Evolutionary conservation across 2,113 vertebrate species (phyloP).

Genomic region (Columba livia): DNA sequence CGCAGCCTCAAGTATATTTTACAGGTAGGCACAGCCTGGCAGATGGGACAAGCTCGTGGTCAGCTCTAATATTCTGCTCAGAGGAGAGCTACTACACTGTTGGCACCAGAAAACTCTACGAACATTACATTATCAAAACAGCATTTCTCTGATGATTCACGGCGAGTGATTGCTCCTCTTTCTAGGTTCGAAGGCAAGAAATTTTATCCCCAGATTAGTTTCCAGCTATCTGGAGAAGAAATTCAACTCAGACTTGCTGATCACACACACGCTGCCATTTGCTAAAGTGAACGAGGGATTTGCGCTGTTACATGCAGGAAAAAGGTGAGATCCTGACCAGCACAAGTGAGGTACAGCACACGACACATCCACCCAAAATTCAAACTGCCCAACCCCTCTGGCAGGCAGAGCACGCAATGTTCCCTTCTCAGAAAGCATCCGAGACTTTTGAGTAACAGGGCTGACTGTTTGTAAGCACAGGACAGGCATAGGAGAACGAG

Average conservation of each 20-base stretch:
- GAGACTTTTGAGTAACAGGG: too few relatives aligned
- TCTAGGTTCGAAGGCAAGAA: conserved; percentile 62
- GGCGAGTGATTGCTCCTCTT: not conserved
- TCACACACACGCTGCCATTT: conserved; percentile 83
- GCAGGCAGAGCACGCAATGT: not conserved
- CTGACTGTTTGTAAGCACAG: not conserved
- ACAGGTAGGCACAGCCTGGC: not conserved
- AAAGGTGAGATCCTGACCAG: conserved; percentile 29
- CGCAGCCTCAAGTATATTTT: too few relatives aligned
- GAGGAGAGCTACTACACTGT: not conserved
- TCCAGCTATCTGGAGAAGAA: conserved; percentile 85
- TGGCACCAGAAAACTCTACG: not conserved
- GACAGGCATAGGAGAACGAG: fast-evolving
- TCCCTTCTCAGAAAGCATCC: too few relatives aligned
- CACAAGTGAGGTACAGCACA: not conserved
- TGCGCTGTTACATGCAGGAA: conserved; percentile 77
- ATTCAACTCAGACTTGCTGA: conserved; percentile 85
- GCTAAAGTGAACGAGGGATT: conserved; percentile 82
- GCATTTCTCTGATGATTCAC: not conserved
- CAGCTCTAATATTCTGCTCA: not conserved
- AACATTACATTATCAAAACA: not conserved
- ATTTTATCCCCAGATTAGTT: conserved; percentile 79
- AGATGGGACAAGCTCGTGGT: not conserved
- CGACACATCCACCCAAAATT: not conserved
- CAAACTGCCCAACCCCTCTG: not conserved